Evolutionary conservation across 2,113 vertebrate genomes (phyloP).

Genomic region (Gymnarchus niloticus): DNA sequence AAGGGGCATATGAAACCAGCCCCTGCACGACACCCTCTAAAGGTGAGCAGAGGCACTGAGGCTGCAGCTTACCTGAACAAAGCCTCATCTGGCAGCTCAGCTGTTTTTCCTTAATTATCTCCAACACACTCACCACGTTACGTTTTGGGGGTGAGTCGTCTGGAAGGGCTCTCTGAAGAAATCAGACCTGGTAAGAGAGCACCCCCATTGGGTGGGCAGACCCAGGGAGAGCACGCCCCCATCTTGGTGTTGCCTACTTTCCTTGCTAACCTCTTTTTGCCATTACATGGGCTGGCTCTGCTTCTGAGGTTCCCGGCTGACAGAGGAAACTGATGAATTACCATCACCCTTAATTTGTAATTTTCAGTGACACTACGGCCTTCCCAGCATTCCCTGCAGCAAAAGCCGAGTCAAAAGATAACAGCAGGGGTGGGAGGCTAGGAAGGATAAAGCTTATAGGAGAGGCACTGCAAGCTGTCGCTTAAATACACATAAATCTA

Average conservation of each 20-base stretch:
- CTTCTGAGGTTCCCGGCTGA: background rate
- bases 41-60: background rate
- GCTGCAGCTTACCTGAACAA: no score
- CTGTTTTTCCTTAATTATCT: background rate
- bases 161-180: background rate
- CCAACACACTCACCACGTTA: background rate
- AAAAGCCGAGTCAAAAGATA: background rate
- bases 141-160: background rate
- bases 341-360: background rate
- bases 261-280: background rate
- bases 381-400: background rate
- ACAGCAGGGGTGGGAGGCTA: background rate
- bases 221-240: background rate
- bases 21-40: no score
- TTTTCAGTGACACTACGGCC: background rate
- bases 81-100: no score
- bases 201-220: background rate
- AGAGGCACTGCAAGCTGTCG: background rate
- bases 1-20: no score
- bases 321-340: background rate
- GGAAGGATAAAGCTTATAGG: background rate
- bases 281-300: background rate
- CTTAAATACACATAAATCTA: background rate
- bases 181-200: background rate
- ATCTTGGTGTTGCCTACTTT: background rate